Base-by-base conservation (phyloP, 2,888 invertebrate genomes). In the Hipparchia semele region DNA sequence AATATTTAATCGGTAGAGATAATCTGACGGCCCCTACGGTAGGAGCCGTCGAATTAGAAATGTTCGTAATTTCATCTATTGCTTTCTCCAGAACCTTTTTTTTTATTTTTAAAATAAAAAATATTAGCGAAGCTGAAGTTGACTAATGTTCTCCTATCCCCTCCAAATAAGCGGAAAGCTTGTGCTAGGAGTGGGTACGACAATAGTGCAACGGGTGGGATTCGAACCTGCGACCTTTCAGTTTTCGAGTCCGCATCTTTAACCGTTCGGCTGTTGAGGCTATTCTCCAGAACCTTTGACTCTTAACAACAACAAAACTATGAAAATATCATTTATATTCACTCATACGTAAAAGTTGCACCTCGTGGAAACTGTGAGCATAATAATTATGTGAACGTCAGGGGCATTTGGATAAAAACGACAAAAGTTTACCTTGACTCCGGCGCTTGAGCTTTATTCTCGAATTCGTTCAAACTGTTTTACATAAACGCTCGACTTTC, bases 341-440 rank as follows among this genome's bases (percentile, higher is more conserved):
- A 49, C 12, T 62, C 49, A 77, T 73, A 72, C 46, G 10, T 46
- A 51, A 59, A 46, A 61, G 53, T 69, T 61, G 46, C 67, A 62
- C 65, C 62, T 62, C 71, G 67, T 66, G 71, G 49, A 71, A 71
- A 70, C 66, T 66, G 62, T 54, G 70, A 58, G 58, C 58, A 53
- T 64, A 53, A 72, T 76, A 76, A 74, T 76, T 72, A 70, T 70
- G 75, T 68, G 67, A 75, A 70, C 70, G 75, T 72, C 73, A 64
- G 61, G 33, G 62, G 68, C 68, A 76, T 72, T 72, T 68, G 70
- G 72, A 71, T 74, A 76, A 76, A 71, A 76, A 74, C 72, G 74
- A 72, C 64, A 60, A 71, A 76, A 76, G 76, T 74, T 76, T 68
- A 73, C 75, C 67, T 68, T 71, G 73, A 72, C 74, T 76, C 68